Base-by-base conservation (phyloP, 2,888 invertebrate species). In the Thera obeliscata region DNA sequence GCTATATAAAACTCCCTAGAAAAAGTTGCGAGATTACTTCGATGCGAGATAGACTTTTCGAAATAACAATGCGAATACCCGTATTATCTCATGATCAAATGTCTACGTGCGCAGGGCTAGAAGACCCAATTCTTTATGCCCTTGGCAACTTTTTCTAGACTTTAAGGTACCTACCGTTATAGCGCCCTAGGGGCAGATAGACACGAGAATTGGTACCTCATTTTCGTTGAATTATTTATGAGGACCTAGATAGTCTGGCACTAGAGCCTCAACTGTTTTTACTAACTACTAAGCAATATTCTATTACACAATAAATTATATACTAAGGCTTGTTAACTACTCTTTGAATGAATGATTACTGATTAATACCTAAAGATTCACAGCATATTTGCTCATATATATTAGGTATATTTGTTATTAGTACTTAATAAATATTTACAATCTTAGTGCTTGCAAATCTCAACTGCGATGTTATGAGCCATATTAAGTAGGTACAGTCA, bases 141-240 rank as follows among this genome's bases (percentile, higher is more conserved):
- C 64, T 59, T 64, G 55, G 46, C 46, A 54, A 63, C 46, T 64
- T 55, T 64, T 52, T 46, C 58, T 58, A 43, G 52, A n/a, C 36
- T 52, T 12, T 49, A 50, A n/a, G 58, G 43, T 46, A 9, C 43
- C 9, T 64, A 43, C n/a, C 36, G 46, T 54, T 56, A 22, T 38
- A 52, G 12, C 36, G 58, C 64, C 64, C 59, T 55, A 48, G 54
- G 57, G 64, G 46, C 12, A 58, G 35, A 7, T 48, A 58, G 46
- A 48, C 48, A 12, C 48, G 46, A 35, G 46, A 58, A 48, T 36
- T 35, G n/a, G 9, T 58, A 35, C 35, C 7, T 41, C 12, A 33
- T 33, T 8, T 48, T 48, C 35, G 35, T n/a, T 41, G 49, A 56
- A 49, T 62, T 12, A 50, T 52, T 64, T 22, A 58, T 64, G 46